phyloP scores from a whole-genome alignment of 2,797 vertebrate genomes.

The Crocodylus rhombifer region DNA sequence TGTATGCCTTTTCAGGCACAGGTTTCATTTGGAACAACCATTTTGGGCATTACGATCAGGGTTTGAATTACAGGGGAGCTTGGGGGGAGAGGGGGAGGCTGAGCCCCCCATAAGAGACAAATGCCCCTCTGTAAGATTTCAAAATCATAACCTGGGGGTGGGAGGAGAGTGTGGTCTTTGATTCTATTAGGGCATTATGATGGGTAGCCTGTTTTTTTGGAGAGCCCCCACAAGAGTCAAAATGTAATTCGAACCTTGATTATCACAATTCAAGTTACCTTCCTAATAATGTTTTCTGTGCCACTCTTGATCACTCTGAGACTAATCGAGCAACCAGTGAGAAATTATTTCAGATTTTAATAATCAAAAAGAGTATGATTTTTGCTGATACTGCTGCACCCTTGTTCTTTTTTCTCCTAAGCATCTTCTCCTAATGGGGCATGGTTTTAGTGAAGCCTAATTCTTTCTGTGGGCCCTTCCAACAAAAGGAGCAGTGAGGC shows the following conservation, averaged over 20 bases:
- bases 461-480: background rate
- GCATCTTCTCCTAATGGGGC: background rate
- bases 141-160: too few relatives aligned
- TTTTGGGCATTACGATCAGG: background rate
- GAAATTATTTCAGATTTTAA: background rate
- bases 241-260: too few relatives aligned
- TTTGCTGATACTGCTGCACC: background rate
- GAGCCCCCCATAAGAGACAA: too few relatives aligned
- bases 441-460: background rate
- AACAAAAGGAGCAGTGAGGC: background rate
- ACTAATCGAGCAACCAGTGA: background rate
- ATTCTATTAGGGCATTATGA: too few relatives aligned
- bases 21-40: rapidly evolving
- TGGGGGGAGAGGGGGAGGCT: too few relatives aligned
- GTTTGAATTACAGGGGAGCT: too few relatives aligned
- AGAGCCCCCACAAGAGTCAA: too few relatives aligned
- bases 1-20: background rate
- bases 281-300: background rate
- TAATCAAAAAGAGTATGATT: background rate
- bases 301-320: background rate
- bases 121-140: too few relatives aligned
- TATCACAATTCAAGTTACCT: background rate
- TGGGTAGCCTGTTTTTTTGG: too few relatives aligned
- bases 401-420: background rate
- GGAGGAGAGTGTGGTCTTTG: too few relatives aligned